phyloP scores from a whole-genome alignment of 2,797 vertebrate genomes.

The Oreortyx pictus region DNA sequence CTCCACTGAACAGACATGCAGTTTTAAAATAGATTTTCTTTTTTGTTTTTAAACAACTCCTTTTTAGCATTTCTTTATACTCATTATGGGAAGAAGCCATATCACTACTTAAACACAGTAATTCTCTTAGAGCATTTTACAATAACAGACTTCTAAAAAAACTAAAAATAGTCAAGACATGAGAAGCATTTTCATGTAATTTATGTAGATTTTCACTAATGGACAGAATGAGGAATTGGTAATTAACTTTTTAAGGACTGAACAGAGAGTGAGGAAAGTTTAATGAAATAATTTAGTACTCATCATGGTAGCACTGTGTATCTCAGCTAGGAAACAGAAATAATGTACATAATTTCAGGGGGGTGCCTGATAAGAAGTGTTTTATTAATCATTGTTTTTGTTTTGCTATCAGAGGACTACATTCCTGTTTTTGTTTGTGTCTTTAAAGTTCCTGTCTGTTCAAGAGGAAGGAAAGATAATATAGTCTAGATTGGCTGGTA shows the following conservation, averaged over 20 bases:
- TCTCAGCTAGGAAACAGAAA: constrained; percentile 10
- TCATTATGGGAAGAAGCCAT: not conserved
- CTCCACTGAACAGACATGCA: not conserved
- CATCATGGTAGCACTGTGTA: not conserved
- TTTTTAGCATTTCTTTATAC: not conserved
- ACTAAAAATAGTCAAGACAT: not conserved
- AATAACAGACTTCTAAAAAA: not conserved
- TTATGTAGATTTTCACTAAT: constrained; percentile 27
- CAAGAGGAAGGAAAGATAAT: not conserved
- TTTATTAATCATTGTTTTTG: not conserved
- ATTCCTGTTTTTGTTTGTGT: not conserved
- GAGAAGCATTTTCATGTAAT: not conserved
- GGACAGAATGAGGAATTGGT: not conserved
- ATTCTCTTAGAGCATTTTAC: not conserved
- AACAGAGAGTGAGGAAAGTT: not conserved
- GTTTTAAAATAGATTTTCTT: not conserved
- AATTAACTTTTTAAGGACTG: constrained; percentile 42
- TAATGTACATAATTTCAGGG: not conserved
- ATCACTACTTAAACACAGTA: not conserved
- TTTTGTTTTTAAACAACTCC: not conserved
- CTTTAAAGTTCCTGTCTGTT: not conserved
- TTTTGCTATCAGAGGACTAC: not conserved
- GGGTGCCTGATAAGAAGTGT: not conserved
- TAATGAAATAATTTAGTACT: constrained; percentile 36
- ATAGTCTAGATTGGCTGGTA: fast-evolving